These are phyloP conservation scores for Emydoidea blandingii DNA, from an alignment of 2,797 vertebrate species.

Conservation along the genomic window DNA sequence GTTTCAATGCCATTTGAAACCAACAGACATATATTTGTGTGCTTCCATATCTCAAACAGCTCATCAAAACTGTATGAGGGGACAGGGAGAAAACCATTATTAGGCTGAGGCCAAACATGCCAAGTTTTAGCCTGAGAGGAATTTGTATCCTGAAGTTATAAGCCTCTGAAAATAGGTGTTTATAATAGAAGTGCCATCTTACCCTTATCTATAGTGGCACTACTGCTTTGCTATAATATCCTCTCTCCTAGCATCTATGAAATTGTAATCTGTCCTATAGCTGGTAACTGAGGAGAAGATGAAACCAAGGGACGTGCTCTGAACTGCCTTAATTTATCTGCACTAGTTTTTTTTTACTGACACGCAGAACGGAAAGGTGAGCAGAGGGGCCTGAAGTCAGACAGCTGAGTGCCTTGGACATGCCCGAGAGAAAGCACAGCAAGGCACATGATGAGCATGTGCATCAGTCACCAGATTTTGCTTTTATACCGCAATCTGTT, in stretches of 20 bases:
- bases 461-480: neutral
- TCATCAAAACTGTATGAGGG: slow-evolving; percentile 44
- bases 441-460: neutral
- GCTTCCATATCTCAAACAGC: neutral
- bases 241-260: slow-evolving; percentile 61
- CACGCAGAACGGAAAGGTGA: neutral
- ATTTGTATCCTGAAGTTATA: slow-evolving; percentile 57
- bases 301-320: slow-evolving; percentile 45
- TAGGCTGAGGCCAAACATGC: slow-evolving; percentile 39
- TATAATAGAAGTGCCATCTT: slow-evolving; percentile 57
- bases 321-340: slow-evolving; percentile 65
- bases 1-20: slow-evolving; percentile 14
- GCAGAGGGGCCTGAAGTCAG: slow-evolving; percentile 12
- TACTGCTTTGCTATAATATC: slow-evolving; percentile 57
- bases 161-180: slow-evolving; percentile 51
- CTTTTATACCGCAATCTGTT: neutral
- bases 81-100: slow-evolving; percentile 39
- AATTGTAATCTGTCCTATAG: slow-evolving; percentile 60
- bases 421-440: slow-evolving; percentile 4
- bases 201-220: slow-evolving; percentile 61
- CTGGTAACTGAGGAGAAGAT: slow-evolving; percentile 56
- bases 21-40: slow-evolving; percentile 3
- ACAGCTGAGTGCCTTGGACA: neutral
- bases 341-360: slow-evolving; percentile 41
- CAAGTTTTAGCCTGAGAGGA: slow-evolving; percentile 38